Evolutionary conservation across 2,797 vertebrate species (phyloP).

Genomic region (Philypnodon macrostomus): DNA sequence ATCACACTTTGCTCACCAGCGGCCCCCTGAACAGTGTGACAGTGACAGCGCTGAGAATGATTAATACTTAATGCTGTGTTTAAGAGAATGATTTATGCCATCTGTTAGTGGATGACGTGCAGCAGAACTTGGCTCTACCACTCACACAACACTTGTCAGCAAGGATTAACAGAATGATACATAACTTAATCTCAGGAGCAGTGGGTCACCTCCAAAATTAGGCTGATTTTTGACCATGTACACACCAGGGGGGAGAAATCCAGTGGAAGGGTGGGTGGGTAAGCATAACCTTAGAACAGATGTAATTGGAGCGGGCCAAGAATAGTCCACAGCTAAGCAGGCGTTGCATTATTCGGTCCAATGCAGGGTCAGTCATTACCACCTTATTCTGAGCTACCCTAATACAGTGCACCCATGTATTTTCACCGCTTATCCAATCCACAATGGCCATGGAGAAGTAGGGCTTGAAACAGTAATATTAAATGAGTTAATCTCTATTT

Average conservation of each 20-base stretch:
- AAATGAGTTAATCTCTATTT: no score
- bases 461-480: no score
- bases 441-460: no score
- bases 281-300: conserved; percentile 50
- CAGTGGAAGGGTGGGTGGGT: conserved; percentile 46
- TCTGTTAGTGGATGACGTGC: conserved; percentile 77
- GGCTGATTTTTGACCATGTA: conserved; percentile 66
- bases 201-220: conserved; percentile 79
- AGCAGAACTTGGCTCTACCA: conserved; percentile 67
- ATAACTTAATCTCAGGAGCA: conserved; percentile 76
- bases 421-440: conserved; percentile 25
- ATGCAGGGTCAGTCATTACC: conserved; percentile 26
- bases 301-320: conserved; percentile 46
- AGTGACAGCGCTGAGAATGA: conserved; percentile 79
- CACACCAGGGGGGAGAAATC: conserved; percentile 48
- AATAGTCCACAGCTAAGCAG: conserved; percentile 24
- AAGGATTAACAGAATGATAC: conserved; percentile 77
- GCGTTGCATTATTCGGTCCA: conserved; percentile 20
- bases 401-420: conserved; percentile 26
- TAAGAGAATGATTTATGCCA: conserved; percentile 86
- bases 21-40: conserved; percentile 67
- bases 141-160: conserved; percentile 74
- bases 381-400: conserved; percentile 6
- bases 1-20: conserved; percentile 77
- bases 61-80: conserved; percentile 84